Evolutionary conservation across 2,797 vertebrate species (phyloP), one percentile per base, ranked within the genome.

Genomic region (Liparis tanakae): DNA sequence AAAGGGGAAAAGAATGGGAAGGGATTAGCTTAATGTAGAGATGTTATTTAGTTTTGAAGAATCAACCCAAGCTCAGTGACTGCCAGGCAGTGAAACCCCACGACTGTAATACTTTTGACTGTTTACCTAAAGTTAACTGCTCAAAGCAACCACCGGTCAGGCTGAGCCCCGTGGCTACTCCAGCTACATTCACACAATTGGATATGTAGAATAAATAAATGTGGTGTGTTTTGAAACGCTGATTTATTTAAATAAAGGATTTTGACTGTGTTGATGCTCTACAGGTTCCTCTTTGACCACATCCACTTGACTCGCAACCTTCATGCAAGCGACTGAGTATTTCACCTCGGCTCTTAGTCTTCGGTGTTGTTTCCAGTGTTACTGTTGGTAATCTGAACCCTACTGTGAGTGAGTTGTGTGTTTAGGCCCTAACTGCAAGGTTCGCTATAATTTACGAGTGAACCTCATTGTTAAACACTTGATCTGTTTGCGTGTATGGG

Each of bases 371-470:
- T 80, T 48, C 76, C 74, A 74, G 34, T 73, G 63, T 79, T 56
- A 17, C 67, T 46, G 70, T 84, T 74, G 0, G 56, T 74, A 80
- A 83, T 20, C 22, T 68, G 83, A 89, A 75, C 64, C 60, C 68
- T 54, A 76, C 66, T 66, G 66, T 72, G 78, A 67, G 55, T 30
- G 25, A 74, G 44, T 41, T 78, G 56, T 69, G 67, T 70, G 57
- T 84, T 78, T 55, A 66, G 66, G 30, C 80, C 9, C 17, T 79
- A 62, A 48, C 60, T 58, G 61, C 15, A 34, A 65, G 39, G 77
- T 61, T 60, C 33, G 37, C 55, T 66, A 48, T 88, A 88, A 91
- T 90, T 90, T 84, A 91, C 75, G 87, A 83, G 72, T 46, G 39
- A 70, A 71, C 63, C 71, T 76, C 57, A 76, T 76, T 60, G 46